Percentiles rank a stretch among this genome's conserved stretches.
Evolutionary conservation across 2,113 vertebrate genomes (phyloP).

Genomic region (Scalopus aquaticus): DNA sequence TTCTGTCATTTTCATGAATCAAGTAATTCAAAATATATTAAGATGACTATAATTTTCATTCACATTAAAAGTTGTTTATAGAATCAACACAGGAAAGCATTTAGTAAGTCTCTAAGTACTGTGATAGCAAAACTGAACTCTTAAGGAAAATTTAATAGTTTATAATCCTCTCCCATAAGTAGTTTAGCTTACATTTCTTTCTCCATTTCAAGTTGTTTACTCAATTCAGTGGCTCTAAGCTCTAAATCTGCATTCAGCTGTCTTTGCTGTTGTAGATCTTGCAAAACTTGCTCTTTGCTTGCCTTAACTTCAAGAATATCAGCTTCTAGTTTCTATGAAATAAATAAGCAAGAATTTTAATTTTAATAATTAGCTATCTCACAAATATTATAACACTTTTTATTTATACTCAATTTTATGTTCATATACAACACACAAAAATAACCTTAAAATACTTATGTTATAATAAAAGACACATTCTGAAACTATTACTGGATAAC

Average conservation of each 20-base stretch:
- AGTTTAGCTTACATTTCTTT: slow-evolving; percentile 89
- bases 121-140: background rate
- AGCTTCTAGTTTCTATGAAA: slow-evolving; percentile 92
- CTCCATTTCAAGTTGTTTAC: slow-evolving; percentile 88
- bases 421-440: slow-evolving; percentile 35
- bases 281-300: slow-evolving; percentile 88
- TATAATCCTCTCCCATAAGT: background rate
- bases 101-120: background rate
- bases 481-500: slow-evolving; percentile 25
- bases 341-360: slow-evolving; percentile 51
- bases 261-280: slow-evolving; percentile 88
- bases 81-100: background rate
- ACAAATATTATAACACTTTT: slow-evolving; percentile 25
- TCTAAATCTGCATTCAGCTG: slow-evolving; percentile 88
- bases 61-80: slow-evolving; percentile 12
- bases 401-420: background rate
- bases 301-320: slow-evolving; percentile 88
- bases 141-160: background rate
- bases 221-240: slow-evolving; percentile 88
- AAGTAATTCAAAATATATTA: slow-evolving; percentile 20
- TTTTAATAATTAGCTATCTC: background rate
- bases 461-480: slow-evolving; percentile 41
- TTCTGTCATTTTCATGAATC: background rate
- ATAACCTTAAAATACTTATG: slow-evolving; percentile 29
- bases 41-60: slow-evolving; percentile 49